These are phyloP conservation scores for Virgularia gustaviana DNA, from an alignment of 92 coral and sea anemone genomes.

Conservation along the genomic window DNA sequence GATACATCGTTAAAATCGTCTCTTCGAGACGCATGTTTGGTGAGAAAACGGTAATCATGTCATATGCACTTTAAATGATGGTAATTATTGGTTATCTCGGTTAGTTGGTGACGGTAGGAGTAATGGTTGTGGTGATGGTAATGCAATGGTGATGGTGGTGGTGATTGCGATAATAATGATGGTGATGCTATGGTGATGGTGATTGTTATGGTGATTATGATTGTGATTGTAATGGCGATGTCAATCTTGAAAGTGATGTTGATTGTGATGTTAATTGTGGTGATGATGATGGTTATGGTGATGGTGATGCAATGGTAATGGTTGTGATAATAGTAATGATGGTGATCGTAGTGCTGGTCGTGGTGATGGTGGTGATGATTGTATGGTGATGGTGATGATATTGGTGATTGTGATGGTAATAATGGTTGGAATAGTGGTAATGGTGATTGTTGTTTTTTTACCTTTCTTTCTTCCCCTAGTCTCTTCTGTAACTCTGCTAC, in stretches of 20 bases:
- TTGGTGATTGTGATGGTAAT: slow-evolving; percentile 1
- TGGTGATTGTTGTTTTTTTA: slow-evolving; percentile 25
- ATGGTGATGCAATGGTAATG: too few species aligned
- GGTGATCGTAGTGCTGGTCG: not conserved
- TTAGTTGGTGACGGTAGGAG: too few species aligned
- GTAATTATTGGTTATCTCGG: too few species aligned
- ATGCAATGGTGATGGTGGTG: too few species aligned
- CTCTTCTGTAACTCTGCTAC: slow-evolving; percentile 43
- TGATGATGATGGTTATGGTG: too few species aligned
- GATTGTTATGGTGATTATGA: not conserved
- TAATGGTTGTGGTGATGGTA: too few species aligned
- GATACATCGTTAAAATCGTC: too few species aligned
- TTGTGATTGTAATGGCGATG: not conserved
- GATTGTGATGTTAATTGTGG: not conserved
- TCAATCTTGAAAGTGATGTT: too few species aligned
- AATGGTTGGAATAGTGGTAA: not conserved
- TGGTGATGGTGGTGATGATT: not conserved
- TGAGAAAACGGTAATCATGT: too few species aligned
- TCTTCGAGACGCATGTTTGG: too few species aligned
- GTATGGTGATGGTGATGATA: slow-evolving; percentile 1
- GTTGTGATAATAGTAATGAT: too few species aligned
- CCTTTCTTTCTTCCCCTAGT: slow-evolving; percentile 44
- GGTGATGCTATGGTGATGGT: not conserved
- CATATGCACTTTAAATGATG: too few species aligned
- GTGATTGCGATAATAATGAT: not conserved